phyloP scores from a whole-genome alignment of 2,113 vertebrate genomes.

The Gasterosteus nipponicus region DNA sequence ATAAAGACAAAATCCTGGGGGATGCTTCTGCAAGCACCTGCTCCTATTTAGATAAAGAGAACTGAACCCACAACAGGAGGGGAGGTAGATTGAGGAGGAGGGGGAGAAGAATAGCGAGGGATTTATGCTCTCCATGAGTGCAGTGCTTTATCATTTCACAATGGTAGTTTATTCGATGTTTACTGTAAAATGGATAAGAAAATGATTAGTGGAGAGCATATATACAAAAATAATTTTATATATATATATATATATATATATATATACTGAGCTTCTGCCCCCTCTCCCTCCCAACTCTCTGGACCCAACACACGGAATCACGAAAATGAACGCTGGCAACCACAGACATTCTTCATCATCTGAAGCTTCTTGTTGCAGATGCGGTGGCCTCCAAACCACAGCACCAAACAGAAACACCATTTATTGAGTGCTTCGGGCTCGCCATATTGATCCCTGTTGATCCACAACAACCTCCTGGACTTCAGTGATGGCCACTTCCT shows the following conservation, averaged over 20 bases:
- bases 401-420: neutral
- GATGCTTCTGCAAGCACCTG: conserved; percentile 50
- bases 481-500: neutral
- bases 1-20: conserved; percentile 51
- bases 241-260: neutral
- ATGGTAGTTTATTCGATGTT: conserved; percentile 9
- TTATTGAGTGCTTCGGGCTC: neutral
- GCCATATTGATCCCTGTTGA: neutral
- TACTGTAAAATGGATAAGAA: conserved; percentile 12
- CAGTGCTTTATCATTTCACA: conserved; percentile 14
- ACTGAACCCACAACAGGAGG: conserved; percentile 57
- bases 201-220: neutral
- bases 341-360: neutral
- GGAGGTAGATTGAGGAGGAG: conserved; percentile 23
- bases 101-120: neutral
- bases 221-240: too few relatives aligned
- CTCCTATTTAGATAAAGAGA: conserved; percentile 56
- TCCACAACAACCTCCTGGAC: neutral
- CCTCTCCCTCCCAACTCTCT: neutral
- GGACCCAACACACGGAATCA: neutral
- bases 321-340: neutral
- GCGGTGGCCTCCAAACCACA: neutral
- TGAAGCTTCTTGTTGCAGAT: neutral
- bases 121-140: conserved; percentile 18
- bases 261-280: neutral